Evolutionary conservation across 2,113 vertebrate genomes (phyloP).

Genomic region (Urocolius indicus): DNA sequence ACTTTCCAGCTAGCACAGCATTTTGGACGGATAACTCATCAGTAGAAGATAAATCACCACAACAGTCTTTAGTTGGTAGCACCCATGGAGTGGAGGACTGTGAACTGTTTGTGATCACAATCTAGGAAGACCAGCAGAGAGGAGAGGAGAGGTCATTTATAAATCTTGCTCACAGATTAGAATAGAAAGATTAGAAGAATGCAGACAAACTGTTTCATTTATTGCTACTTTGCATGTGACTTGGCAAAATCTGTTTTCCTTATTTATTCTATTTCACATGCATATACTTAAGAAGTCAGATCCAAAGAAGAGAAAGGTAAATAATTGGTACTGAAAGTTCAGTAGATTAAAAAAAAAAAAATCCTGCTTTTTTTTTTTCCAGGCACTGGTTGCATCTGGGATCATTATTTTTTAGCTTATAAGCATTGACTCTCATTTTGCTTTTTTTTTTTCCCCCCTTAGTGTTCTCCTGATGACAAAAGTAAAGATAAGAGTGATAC

Average conservation of each 20-base stretch:
- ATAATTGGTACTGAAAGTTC: slow-evolving; percentile 57
- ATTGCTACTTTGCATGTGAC: slow-evolving; percentile 64
- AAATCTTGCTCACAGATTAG: slow-evolving; percentile 65
- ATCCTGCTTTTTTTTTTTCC: neutral
- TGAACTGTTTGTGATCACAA: slow-evolving; percentile 48
- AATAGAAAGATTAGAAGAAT: slow-evolving; percentile 69
- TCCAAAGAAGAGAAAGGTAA: slow-evolving; percentile 45
- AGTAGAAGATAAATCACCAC: slow-evolving; percentile 39
- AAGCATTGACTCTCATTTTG: slow-evolving; percentile 8
- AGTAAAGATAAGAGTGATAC: slow-evolving; percentile 21
- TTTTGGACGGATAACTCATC: slow-evolving; percentile 29
- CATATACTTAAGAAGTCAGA: slow-evolving; percentile 57
- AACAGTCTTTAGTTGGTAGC: slow-evolving; percentile 21
- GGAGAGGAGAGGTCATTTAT: slow-evolving; percentile 58
- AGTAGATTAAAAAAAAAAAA: slow-evolving; percentile 2
- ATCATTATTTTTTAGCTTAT: slow-evolving; percentile 43
- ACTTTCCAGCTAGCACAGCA: neutral
- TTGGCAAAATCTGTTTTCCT: slow-evolving; percentile 61
- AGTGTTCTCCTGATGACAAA: neutral
- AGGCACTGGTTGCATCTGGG: slow-evolving; percentile 5
- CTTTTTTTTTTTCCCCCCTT: neutral
- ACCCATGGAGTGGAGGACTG: slow-evolving; percentile 53
- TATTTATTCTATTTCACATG: slow-evolving; percentile 56
- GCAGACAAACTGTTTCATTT: slow-evolving; percentile 65
- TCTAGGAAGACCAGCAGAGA: slow-evolving; percentile 51